phyloP scores from a whole-genome alignment of 2,113 vertebrate species.

The Oplegnathus fasciatus region DNA sequence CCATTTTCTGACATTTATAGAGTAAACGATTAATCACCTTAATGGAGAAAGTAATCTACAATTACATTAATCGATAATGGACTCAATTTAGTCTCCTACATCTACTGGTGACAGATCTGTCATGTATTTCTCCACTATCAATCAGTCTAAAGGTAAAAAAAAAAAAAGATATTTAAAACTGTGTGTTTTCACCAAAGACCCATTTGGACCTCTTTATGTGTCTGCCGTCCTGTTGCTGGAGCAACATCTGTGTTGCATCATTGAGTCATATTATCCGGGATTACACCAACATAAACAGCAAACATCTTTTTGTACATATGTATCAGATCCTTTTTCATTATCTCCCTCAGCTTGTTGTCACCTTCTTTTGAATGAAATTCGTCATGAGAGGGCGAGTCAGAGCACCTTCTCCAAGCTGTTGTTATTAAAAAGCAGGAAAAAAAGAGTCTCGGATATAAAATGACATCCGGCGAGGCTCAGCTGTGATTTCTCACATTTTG shows the following conservation, averaged over 20 bases:
- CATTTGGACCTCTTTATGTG: not conserved
- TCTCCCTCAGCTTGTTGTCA: conserved; percentile 26
- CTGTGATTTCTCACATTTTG: conserved; percentile 6
- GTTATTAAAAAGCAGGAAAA: conserved; percentile 4
- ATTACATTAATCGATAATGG: too few relatives aligned
- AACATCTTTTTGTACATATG: conserved; percentile 1
- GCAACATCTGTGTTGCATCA: conserved; percentile 14
- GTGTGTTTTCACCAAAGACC: not conserved
- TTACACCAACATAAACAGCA: conserved; percentile 21
- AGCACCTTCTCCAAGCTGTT: not conserved
- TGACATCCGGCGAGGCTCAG: not conserved
- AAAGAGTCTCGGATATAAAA: not conserved
- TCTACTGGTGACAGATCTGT: too few relatives aligned
- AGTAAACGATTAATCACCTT: not conserved
- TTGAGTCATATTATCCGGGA: not conserved
- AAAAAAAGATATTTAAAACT: not conserved
- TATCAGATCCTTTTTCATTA: conserved; percentile 19
- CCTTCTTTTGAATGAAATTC: conserved; percentile 21
- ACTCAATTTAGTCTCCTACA: too few relatives aligned
- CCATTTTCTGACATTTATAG: not conserved
- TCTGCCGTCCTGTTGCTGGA: not conserved
- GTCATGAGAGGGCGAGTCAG: not conserved
- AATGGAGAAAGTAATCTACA: not conserved
- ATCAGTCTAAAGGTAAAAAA: not conserved
- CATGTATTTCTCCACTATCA: not conserved